These are phyloP conservation scores for Parazoanthus atlanticus DNA, from an alignment of 92 coral and sea anemone genomes.

Conservation along the genomic window DNA sequence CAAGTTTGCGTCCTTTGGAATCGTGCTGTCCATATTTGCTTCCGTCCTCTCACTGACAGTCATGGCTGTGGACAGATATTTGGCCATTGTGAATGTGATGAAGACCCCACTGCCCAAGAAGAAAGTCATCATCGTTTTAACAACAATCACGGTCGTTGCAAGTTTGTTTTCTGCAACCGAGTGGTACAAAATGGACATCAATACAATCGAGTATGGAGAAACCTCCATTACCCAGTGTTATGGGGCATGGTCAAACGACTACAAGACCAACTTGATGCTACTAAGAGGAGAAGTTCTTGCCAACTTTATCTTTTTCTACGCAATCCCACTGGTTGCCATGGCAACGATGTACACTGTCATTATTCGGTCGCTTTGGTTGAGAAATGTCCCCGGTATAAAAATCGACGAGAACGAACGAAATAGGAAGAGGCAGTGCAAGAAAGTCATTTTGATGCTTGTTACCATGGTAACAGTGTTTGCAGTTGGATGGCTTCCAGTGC, in stretches of 20 bases:
- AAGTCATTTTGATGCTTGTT: slow-evolving; percentile 16
- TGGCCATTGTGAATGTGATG: slow-evolving; percentile 12
- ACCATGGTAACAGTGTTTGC: slow-evolving; percentile 25
- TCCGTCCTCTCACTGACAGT: slow-evolving; percentile 9
- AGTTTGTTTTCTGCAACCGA: neutral
- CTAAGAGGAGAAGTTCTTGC: neutral
- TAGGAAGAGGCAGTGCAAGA: slow-evolving; percentile 9
- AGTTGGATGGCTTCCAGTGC: slow-evolving; percentile 32
- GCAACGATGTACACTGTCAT: neutral
- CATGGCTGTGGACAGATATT: slow-evolving; percentile 7
- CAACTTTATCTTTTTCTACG: neutral
- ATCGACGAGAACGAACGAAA: slow-evolving; percentile 12
- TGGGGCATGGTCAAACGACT: neutral
- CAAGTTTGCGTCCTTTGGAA: slow-evolving; percentile 16
- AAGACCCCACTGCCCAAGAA: neutral
- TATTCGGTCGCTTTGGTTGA: slow-evolving; percentile 14
- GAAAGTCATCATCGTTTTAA: neutral
- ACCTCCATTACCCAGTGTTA: neutral
- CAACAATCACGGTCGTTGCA: neutral
- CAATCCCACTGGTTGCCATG: neutral
- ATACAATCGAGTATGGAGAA: neutral
- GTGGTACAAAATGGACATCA: neutral
- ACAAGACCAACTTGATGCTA: neutral
- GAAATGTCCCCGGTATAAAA: neutral
- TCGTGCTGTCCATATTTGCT: neutral